Conservation (phyloP, 2,888 invertebrate genomes). For the Aphidoletes aphidimyza region DNA sequence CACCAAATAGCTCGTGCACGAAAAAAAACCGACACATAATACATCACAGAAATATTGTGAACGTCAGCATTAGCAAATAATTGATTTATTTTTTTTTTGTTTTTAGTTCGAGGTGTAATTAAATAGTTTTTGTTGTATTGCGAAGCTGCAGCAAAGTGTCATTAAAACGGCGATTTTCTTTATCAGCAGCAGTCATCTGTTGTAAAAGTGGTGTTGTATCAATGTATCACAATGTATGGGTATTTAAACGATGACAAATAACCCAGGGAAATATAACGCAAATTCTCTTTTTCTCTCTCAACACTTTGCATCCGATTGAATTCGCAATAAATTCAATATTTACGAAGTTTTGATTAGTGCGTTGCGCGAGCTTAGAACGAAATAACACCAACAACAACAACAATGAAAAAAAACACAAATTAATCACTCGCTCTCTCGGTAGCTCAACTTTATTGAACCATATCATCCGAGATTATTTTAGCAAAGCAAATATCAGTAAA, state of each 20-base stretch:
- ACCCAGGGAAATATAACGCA: too few relatives aligned
- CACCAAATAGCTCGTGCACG: background rate
- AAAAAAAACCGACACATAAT: background rate
- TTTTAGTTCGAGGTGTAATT: constrained; percentile 11
- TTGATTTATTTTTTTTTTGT: constrained; percentile 18
- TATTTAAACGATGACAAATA: background rate
- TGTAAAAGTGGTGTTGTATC: background rate
- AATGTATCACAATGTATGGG: background rate
- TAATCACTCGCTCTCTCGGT: background rate
- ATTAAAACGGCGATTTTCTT: background rate
- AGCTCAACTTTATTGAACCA: background rate
- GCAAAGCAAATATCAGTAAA: background rate
- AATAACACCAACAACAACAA: too few relatives aligned
- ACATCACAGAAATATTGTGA: background rate
- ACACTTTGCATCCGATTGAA: too few relatives aligned
- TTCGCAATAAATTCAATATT: too few relatives aligned
- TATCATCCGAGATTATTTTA: background rate
- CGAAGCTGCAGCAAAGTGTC: background rate
- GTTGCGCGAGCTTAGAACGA: too few relatives aligned
- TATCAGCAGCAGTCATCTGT: background rate
- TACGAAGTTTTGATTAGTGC: too few relatives aligned
- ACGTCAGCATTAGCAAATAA: constrained; percentile 10
- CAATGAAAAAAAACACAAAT: background rate
- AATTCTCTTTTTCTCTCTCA: too few relatives aligned
- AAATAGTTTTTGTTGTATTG: background rate